Conservation (phyloP, 2,888 invertebrate species). For the Choreutis nemorana region DNA sequence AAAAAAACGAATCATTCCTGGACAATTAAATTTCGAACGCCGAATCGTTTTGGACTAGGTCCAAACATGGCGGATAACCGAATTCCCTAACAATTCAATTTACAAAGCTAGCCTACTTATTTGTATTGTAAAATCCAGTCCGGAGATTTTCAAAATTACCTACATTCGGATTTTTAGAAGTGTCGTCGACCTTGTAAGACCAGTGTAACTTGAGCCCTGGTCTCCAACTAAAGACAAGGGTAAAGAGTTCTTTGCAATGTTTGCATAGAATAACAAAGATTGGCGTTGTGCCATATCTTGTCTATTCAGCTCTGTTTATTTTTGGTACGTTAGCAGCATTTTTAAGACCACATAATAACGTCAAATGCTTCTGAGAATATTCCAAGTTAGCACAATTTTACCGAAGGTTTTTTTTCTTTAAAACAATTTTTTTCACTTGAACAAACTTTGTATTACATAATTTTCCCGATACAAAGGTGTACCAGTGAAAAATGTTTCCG, state of each 20-base stretch:
- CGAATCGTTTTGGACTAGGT: no score
- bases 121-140: slow-evolving; percentile 3
- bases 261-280: slow-evolving; percentile 39
- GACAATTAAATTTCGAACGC: no score
- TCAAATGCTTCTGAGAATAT: no score
- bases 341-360: slow-evolving; percentile 33
- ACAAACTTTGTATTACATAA: no score
- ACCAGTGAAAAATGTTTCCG: slow-evolving; percentile 5
- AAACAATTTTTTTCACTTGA: no score
- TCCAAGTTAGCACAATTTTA: no score
- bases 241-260: slow-evolving; percentile 17
- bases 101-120: no score
- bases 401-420: no score
- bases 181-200: slow-evolving; percentile 26
- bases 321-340: slow-evolving; percentile 43
- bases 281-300: slow-evolving; percentile 35
- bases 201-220: slow-evolving; percentile 16
- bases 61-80: no score
- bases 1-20: no score
- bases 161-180: slow-evolving; percentile 7
- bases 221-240: slow-evolving; percentile 6
- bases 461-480: no score
- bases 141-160: slow-evolving; percentile 1
- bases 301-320: slow-evolving; percentile 38
- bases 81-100: no score